phyloP scores from a whole-genome alignment of 2,113 vertebrate species.

The Ceyx melanurus region DNA sequence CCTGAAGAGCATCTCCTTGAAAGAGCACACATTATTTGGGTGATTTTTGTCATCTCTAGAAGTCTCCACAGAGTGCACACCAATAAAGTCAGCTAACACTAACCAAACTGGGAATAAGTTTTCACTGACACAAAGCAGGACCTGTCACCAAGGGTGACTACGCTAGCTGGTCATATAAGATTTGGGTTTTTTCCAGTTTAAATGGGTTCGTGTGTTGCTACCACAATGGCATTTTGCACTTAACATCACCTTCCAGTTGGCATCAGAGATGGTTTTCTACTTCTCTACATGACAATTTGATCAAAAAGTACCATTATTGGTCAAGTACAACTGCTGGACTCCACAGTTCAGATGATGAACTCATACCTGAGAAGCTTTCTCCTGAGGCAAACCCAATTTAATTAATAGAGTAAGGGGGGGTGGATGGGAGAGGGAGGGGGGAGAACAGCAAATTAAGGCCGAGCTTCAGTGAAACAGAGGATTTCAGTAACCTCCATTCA shows the following conservation, averaged over 20 bases:
- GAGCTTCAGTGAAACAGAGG: neutral
- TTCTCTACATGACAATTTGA: neutral
- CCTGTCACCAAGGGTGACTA: neutral
- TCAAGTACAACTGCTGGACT: neutral
- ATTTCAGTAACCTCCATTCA: constrained; percentile 61
- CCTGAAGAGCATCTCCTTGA: neutral
- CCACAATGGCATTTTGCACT: no score
- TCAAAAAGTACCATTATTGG: neutral
- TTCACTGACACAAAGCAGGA: neutral
- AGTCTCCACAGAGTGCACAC: neutral
- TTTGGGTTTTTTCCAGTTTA: neutral
- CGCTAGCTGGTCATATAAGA: neutral
- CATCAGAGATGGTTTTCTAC: neutral
- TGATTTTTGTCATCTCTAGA: neutral
- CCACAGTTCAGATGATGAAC: neutral
- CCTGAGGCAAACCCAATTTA: neutral
- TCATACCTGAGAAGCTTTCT: neutral
- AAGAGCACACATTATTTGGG: rapidly evolving
- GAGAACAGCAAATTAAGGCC: neutral
- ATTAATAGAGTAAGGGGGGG: constrained; percentile 38
- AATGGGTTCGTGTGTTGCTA: neutral
- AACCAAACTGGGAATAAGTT: neutral
- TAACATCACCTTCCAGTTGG: neutral
- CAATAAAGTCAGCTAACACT: neutral
- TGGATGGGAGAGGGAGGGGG: no score